Conservation (phyloP, 1,140 invertebrate genomes). For the Trichogramma pretiosum region DNA sequence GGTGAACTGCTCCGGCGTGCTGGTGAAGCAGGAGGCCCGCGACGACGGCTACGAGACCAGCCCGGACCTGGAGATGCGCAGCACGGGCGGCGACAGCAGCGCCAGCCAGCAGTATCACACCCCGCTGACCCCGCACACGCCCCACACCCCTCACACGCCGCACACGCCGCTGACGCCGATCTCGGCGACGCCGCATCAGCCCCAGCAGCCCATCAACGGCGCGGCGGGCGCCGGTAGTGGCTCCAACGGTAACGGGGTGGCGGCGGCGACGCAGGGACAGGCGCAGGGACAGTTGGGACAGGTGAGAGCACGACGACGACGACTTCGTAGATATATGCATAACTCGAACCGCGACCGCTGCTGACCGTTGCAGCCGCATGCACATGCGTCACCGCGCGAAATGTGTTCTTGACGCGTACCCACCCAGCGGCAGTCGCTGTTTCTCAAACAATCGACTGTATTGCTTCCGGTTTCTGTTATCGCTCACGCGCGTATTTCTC, state of each 20-base stretch:
- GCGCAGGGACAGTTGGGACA: no score
- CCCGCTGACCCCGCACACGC: constrained; percentile 47
- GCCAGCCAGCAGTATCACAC: constrained; percentile 43
- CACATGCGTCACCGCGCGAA: no score
- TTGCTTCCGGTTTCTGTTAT: no score
- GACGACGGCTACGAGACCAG: constrained; percentile 82
- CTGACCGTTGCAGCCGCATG: no score
- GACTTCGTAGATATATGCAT: no score
- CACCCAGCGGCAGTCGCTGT: no score
- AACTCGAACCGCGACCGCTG: no score
- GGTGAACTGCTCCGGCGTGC: constrained; percentile 34
- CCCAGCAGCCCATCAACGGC: constrained; percentile 41
- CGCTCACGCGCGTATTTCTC: no score
- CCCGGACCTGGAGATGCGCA: constrained; percentile 61
- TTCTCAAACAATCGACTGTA: no score
- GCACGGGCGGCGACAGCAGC: constrained; percentile 42
- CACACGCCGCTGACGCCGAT: constrained; percentile 47
- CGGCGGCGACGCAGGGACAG: constrained; percentile 13
- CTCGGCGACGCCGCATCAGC: constrained; percentile 44
- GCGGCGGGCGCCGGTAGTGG: no score
- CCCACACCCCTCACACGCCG: constrained; percentile 49
- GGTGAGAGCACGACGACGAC: constrained; percentile 8
- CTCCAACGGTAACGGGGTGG: constrained; percentile 43
- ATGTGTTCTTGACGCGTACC: no score
- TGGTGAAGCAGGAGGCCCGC: constrained; percentile 62